Percentiles rank a stretch among this genome's conserved stretches.
These are phyloP conservation scores for Daubentonia madagascariensis DNA, from an alignment of 2,113 vertebrate species.

Conservation along the genomic window DNA sequence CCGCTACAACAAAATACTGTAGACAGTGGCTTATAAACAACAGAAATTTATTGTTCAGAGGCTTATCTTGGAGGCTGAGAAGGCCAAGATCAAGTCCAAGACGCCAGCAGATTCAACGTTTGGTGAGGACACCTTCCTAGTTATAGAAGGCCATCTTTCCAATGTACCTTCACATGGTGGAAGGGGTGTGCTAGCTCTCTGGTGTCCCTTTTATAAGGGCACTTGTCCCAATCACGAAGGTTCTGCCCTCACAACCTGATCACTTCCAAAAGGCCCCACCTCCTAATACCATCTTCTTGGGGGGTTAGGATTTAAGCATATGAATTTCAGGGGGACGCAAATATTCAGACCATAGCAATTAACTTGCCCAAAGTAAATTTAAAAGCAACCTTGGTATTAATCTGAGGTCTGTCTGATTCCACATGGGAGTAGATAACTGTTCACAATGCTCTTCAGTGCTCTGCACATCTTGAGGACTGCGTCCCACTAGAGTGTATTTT, in stretches of 20 bases:
- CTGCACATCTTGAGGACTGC: rapidly evolving
- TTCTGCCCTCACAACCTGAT: background rate
- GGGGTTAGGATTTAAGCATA: background rate
- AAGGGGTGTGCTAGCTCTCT: background rate
- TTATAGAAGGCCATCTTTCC: background rate
- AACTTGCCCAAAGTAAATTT: background rate
- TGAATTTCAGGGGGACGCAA: background rate
- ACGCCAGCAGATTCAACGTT: rapidly evolving
- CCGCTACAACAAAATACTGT: background rate
- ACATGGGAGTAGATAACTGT: background rate
- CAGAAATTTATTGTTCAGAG: background rate
- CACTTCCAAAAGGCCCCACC: background rate
- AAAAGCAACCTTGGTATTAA: background rate
- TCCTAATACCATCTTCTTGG: background rate
- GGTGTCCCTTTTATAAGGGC: background rate
- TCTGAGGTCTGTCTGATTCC: background rate
- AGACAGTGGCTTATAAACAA: background rate
- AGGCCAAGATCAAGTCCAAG: background rate
- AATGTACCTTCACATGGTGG: background rate
- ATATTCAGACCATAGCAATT: background rate
- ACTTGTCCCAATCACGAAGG: background rate
- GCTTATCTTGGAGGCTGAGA: background rate
- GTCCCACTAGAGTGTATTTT: background rate
- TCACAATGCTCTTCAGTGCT: background rate
- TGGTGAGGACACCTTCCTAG: background rate